phyloP scores from a whole-genome alignment of 2,888 invertebrate genomes.

The Acleris holmiana region DNA sequence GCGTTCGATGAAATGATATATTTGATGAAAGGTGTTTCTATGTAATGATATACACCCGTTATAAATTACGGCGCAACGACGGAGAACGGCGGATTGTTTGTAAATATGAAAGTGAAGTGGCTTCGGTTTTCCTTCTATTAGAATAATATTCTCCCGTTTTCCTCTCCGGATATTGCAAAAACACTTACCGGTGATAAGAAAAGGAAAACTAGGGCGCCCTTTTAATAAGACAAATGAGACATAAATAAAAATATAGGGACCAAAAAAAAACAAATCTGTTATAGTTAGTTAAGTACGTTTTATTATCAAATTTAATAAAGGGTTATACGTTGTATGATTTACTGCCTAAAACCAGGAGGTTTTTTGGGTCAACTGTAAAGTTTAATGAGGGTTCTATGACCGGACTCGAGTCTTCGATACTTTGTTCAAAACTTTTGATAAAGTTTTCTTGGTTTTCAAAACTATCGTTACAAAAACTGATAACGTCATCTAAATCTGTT shows the following conservation, averaged over 20 bases:
- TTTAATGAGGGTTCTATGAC: slow-evolving; percentile 56
- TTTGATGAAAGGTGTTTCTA: too few relatives aligned
- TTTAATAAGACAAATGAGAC: background rate
- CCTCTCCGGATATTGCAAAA: background rate
- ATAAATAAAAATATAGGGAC: background rate
- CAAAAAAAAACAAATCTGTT: background rate
- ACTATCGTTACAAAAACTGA: slow-evolving; percentile 51
- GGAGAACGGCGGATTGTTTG: too few relatives aligned
- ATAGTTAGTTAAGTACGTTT: background rate
- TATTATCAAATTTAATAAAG: background rate
- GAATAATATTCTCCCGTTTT: slow-evolving; percentile 1
- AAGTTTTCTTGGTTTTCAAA: slow-evolving; percentile 45
- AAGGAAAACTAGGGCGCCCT: background rate
- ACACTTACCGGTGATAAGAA: background rate
- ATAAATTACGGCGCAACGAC: too few relatives aligned
- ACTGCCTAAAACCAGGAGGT: slow-evolving; percentile 44
- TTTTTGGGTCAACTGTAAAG: slow-evolving; percentile 53
- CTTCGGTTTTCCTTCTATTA: background rate
- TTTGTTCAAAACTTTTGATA: slow-evolving; percentile 24
- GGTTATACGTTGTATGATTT: slow-evolving; percentile 45
- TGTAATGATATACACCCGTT: too few relatives aligned
- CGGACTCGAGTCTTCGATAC: slow-evolving; percentile 39
- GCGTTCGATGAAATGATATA: too few relatives aligned
- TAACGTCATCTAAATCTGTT: slow-evolving; percentile 36
- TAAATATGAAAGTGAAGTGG: too few relatives aligned